Evolutionary conservation across 2,797 vertebrate species (phyloP), one percentile per base, ranked within the genome.

Genomic region (Centropyge bicolor): DNA sequence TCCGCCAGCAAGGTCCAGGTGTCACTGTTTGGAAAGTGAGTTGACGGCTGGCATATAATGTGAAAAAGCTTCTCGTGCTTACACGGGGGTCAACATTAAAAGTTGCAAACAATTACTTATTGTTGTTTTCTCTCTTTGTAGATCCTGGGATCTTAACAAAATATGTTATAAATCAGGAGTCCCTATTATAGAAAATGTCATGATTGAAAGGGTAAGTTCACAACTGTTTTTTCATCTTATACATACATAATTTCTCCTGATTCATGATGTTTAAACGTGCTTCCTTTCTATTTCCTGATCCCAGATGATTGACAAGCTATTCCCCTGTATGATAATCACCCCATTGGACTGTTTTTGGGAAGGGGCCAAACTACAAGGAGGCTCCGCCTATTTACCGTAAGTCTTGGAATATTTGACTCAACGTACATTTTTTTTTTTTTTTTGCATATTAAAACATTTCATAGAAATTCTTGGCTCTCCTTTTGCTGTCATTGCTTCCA

Each of bases 281-380:
- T 62, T 74, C n/a, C 45, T 80, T 64, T 78, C 56, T 79, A 8
- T 84, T 85, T 80, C 74, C 74, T 80, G 24, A 66, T 82, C n/a
- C 54, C 91, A 99, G 98, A 99, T 99, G 97, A 98, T 99, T 90
- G 98, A 99, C 95, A 99, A 99, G 94, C 96, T 99, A 46, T 99
- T 99, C 86, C 98, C 98, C 7, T 99, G 98, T 17, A 98, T 99
- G 96, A 98, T 99, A 89, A 95, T 99, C 92, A 99, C 98, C 1
- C 98, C 98, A 0, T 92, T 99, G 91, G 98, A 99, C 95, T 99
- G 98, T 92, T 99, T 99, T 95, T 99, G 98, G 98, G 98, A 99
- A 89, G 98, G 98, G 35, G 95, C 98, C 91, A 99, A 99, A 89
- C 96, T 99, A 81, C 98, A 99, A 89, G 98, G 98, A 90, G 98